Conservation (phyloP, 2,888 invertebrate species). For the Dendrolimus pini region DNA sequence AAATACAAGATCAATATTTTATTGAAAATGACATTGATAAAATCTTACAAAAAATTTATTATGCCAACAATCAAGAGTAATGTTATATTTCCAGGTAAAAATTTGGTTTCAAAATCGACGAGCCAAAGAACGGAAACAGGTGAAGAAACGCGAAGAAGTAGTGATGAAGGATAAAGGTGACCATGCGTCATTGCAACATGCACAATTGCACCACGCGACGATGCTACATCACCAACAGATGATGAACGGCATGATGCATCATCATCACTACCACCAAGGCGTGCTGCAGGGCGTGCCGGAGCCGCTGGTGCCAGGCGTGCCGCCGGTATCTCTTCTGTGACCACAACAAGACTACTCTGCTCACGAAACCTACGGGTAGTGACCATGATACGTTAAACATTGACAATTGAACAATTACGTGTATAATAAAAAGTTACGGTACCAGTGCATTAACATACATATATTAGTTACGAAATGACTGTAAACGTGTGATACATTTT, state of each 20-base stretch:
- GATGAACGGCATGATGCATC: slow-evolving; percentile 74
- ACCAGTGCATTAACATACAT: slow-evolving; percentile 1
- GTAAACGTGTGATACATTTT: slow-evolving; percentile 46
- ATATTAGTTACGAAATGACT: too few species aligned
- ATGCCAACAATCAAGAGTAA: too few species aligned
- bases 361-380: slow-evolving; percentile 38
- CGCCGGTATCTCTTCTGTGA: slow-evolving; percentile 72
- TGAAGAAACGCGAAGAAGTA: slow-evolving; percentile 88
- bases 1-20: too few species aligned
- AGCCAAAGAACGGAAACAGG: slow-evolving; percentile 94
- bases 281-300: slow-evolving; percentile 72
- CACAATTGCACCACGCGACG: slow-evolving; percentile 70
- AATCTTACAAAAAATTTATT: too few species aligned
- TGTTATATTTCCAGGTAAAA: slow-evolving; percentile 71
- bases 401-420: too few species aligned
- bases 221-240: slow-evolving; percentile 74
- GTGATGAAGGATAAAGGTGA: slow-evolving; percentile 78
- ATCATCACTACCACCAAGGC: slow-evolving; percentile 70
- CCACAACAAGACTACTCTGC: slow-evolving; percentile 51
- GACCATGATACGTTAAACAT: slow-evolving; percentile 8
- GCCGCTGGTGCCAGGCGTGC: slow-evolving; percentile 59
- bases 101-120: slow-evolving; percentile 95
- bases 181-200: slow-evolving; percentile 67
- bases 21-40: too few species aligned
- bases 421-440: slow-evolving; percentile 4